Percentiles rank a stretch among this genome's conserved stretches.
Evolutionary conservation across 2,797 vertebrate genomes (phyloP).

Genomic region (Macrochelys suwanniensis): DNA sequence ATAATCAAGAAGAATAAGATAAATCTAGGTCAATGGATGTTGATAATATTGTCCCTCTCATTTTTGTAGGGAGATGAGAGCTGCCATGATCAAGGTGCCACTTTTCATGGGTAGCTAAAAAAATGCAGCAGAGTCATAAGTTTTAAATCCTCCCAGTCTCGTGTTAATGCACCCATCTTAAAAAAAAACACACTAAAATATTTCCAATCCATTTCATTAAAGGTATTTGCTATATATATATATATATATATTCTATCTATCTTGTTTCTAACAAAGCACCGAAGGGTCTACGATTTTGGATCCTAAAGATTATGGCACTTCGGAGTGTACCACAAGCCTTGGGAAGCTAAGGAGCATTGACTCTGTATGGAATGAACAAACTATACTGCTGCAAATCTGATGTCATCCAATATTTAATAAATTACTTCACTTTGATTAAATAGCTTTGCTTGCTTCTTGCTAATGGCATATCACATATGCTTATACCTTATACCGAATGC

Average conservation of each 20-base stretch:
- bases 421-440: constrained; percentile 27
- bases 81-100: background rate
- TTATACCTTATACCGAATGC: background rate
- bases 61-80: constrained; percentile 49
- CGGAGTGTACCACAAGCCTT: background rate
- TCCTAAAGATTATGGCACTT: background rate
- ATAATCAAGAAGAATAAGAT: constrained; percentile 52
- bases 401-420: background rate
- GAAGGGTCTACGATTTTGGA: background rate
- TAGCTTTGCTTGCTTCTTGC: background rate
- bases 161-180: background rate
- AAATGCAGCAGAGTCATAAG: background rate
- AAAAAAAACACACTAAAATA: background rate
- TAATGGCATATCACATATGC: background rate
- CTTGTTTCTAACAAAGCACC: background rate
- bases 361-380: background rate
- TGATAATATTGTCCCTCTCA: constrained; percentile 63
- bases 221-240: background rate
- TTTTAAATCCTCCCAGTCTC: background rate
- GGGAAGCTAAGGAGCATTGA: background rate
- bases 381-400: background rate
- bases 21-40: constrained; percentile 64
- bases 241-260: fast-evolving
- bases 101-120: constrained; percentile 22
- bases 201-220: background rate